A percentile compares a stretch with the other conserved stretches of the same genome.
Conservation (phyloP, 1,140 invertebrate genomes). For the Aphelinus certus region DNA sequence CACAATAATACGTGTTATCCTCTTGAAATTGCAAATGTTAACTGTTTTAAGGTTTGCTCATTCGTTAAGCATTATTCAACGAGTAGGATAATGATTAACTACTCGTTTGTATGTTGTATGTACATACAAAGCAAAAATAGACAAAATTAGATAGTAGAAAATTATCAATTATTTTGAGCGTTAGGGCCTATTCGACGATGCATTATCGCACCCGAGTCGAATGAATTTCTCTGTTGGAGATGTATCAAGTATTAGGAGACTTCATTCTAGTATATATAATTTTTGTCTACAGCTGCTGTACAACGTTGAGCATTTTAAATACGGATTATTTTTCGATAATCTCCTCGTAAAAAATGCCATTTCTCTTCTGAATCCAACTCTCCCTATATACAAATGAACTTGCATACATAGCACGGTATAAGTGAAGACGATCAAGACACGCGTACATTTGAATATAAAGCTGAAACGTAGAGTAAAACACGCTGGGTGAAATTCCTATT, state of each 20-base stretch:
- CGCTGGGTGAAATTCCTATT: no score
- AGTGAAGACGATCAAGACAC: no score
- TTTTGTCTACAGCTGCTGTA: no score
- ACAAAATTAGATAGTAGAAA: neutral
- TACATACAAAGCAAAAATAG: neutral
- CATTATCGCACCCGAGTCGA: slow-evolving; percentile 31
- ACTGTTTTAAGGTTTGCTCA: neutral
- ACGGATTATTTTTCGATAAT: no score
- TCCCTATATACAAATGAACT: no score
- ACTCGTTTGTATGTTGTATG: neutral
- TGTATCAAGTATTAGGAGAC: slow-evolving; percentile 16
- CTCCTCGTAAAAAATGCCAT: no score
- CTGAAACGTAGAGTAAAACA: no score
- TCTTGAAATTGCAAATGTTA: slow-evolving; percentile 3
- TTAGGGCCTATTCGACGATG: slow-evolving; percentile 10
- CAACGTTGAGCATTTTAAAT: no score
- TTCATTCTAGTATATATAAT: no score
- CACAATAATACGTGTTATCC: slow-evolving; percentile 15
- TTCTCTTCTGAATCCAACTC: no score
- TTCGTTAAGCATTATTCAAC: neutral
- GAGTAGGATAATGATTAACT: neutral
- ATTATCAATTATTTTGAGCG: neutral
- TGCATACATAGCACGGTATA: no score
- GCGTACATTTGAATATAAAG: no score
- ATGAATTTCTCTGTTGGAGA: slow-evolving; percentile 20